A percentile compares a stretch with the other conserved stretches of the same genome.
These are phyloP conservation scores for Lutjanus erythropterus DNA, from an alignment of 2,113 vertebrate genomes.

Conservation along the genomic window DNA sequence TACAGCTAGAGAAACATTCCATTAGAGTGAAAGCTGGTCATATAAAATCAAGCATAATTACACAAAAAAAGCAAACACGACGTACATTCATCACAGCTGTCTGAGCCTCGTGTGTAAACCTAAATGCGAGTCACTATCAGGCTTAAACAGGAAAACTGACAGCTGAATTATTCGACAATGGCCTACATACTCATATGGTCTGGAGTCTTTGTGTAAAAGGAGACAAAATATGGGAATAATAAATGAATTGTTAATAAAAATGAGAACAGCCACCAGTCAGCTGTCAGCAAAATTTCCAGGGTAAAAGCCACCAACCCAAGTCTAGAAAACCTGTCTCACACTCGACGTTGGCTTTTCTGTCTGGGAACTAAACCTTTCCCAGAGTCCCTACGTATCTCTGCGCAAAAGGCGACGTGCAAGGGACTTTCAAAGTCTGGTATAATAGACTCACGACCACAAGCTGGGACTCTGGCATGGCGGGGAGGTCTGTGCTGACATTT, in stretches of 20 bases:
- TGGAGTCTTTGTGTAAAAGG: slow-evolving; percentile 6
- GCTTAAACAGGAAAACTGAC: slow-evolving; percentile 19
- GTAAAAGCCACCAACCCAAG: slow-evolving; percentile 38
- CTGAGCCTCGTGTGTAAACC: slow-evolving; percentile 29
- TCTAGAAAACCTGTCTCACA: slow-evolving; percentile 45
- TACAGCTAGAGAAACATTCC: slow-evolving; percentile 70
- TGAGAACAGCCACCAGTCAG: slow-evolving; percentile 1
- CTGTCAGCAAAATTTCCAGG: slow-evolving; percentile 10
- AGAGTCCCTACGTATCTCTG: slow-evolving; percentile 57
- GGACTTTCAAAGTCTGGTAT: slow-evolving; percentile 60
- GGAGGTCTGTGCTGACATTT: slow-evolving; percentile 73
- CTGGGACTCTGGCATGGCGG: slow-evolving; percentile 48
- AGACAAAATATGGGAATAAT: slow-evolving; percentile 24
- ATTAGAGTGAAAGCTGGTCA: slow-evolving; percentile 50
- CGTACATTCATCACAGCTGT: slow-evolving; percentile 64
- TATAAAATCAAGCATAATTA: slow-evolving; percentile 54
- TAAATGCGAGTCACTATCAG: slow-evolving; percentile 19
- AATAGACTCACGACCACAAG: slow-evolving; percentile 63
- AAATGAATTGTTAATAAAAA: slow-evolving; percentile 18
- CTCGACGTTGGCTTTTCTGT: slow-evolving; percentile 45
- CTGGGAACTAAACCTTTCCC: slow-evolving; percentile 85
- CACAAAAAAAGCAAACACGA: slow-evolving; percentile 47
- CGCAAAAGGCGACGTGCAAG: slow-evolving; percentile 32
- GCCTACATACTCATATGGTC: slow-evolving; percentile 3
- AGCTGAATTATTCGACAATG: slow-evolving; percentile 3